Evolutionary conservation across 2,797 vertebrate species (phyloP).

Genomic region (Steatocranus sp.): DNA sequence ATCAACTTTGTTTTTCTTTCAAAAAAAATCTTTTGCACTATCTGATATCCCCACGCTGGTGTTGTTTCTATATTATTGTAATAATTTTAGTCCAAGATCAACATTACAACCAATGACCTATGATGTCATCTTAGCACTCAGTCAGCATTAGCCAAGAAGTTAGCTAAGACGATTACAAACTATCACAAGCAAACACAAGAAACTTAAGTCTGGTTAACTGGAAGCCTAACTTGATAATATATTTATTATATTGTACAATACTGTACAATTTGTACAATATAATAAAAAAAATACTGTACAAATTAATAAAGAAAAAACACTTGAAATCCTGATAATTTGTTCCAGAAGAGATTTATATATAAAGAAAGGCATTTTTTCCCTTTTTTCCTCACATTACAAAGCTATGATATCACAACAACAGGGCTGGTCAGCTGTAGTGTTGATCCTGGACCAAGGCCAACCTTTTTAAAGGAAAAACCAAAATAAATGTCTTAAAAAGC

Average conservation of each 20-base stretch:
- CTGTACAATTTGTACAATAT: neutral
- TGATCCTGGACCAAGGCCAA: neutral
- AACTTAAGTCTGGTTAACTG: neutral
- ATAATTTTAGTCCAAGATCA: neutral
- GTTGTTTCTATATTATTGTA: neutral
- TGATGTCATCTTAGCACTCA: neutral
- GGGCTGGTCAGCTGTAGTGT: neutral
- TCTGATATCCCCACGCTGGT: neutral
- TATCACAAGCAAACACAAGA: neutral
- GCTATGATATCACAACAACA: neutral
- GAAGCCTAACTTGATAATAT: neutral
- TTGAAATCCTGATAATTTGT: neutral
- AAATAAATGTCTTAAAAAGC: neutral
- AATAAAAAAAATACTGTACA: neutral
- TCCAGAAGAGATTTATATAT: neutral
- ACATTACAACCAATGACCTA: neutral
- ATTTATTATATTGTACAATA: neutral
- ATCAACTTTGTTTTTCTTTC: neutral
- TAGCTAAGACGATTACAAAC: neutral
- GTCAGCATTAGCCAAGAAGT: neutral
- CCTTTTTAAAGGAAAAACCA: rapidly evolving
- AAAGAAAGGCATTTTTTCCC: neutral
- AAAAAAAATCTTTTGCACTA: rapidly evolving
- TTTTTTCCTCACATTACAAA: neutral
- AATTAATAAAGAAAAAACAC: neutral